Base-by-base conservation (phyloP, 2,888 invertebrate species). In the Xylota segnis region DNA sequence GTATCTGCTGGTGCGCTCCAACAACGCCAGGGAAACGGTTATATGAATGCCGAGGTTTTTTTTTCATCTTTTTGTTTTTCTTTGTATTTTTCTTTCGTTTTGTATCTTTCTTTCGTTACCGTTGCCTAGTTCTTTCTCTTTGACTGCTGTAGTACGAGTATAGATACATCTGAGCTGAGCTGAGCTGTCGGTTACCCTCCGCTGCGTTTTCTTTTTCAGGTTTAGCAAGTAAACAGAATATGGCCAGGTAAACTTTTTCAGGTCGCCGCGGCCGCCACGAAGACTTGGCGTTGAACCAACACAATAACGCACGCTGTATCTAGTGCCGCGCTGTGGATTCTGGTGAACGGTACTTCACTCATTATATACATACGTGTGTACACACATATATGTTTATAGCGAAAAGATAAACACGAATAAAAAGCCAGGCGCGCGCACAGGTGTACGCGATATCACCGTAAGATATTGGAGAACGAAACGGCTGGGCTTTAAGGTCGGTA, bases 51-150 rank as follows among this genome's bases (percentile, higher is more conserved):
- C 61, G 47, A 54, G 18, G 37, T 50, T 29, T 58, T 43, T 61
- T 56, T 61, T 63, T 45, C 14, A 45, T 23, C 43, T 18, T 6
- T 45, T 50, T 43, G 23, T 29, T 29, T 27, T 27, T 16, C 5
- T 58, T 50, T 70, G 16, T 50, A 61, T 59, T 43, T 59, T 77
- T 77, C 45, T 29, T 68, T 68, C 54, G 78, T 71, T 78, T 50
- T 70, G 16, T 50, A 61, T 59, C 50, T 59, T 77, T 77, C 45
- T 29, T 68, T 68, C 54, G 78, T 71, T 78, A 78, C 78, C 78
- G 78, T 78, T 78, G 78, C 70, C 78, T 78, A 78, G 63, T 78
- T 78, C 63, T 75, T 29, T 65, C 56, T 43, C 61, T 37, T 59
- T 40, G 47, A 23, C 43, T 74, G 27, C 5, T 6, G 34, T 37